phyloP scores from a whole-genome alignment of 2,113 vertebrate species.

The Plestiodon gilberti region DNA sequence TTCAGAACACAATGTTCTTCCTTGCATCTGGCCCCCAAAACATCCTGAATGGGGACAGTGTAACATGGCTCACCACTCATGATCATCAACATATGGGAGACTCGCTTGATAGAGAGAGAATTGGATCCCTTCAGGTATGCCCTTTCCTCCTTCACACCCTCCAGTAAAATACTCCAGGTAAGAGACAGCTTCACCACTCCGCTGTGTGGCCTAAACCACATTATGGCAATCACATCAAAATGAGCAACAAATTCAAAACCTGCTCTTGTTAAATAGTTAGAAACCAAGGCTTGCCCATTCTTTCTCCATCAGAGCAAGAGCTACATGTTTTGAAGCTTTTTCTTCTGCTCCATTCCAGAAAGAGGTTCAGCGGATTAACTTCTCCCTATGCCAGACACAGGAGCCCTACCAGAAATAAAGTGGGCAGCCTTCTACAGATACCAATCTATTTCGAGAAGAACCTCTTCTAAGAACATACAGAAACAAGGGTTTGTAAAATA shows the following conservation, averaged over 20 bases:
- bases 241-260: no score
- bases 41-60: not conserved
- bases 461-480: slow-evolving; percentile 1
- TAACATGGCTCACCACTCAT: not conserved
- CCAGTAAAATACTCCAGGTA: not conserved
- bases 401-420: not conserved
- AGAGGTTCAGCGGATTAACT: not conserved
- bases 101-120: not conserved
- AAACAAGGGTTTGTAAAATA: slow-evolving; percentile 19
- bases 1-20: not conserved
- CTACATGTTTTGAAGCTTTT: no score
- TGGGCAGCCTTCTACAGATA: no score
- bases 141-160: no score
- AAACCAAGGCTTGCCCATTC: no score
- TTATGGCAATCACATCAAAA: no score
- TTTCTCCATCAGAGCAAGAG: no score
- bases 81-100: not conserved
- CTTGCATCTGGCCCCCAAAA: not conserved
- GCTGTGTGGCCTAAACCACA: slow-evolving; percentile 22
- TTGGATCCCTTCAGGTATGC: not conserved
- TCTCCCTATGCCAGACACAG: not conserved
- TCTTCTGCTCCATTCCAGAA: not conserved
- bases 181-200: slow-evolving; percentile 25
- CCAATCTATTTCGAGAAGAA: not conserved
- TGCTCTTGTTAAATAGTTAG: no score